Conservation (phyloP, 2,113 vertebrate genomes). For the Syrrhaptes paradoxus region DNA sequence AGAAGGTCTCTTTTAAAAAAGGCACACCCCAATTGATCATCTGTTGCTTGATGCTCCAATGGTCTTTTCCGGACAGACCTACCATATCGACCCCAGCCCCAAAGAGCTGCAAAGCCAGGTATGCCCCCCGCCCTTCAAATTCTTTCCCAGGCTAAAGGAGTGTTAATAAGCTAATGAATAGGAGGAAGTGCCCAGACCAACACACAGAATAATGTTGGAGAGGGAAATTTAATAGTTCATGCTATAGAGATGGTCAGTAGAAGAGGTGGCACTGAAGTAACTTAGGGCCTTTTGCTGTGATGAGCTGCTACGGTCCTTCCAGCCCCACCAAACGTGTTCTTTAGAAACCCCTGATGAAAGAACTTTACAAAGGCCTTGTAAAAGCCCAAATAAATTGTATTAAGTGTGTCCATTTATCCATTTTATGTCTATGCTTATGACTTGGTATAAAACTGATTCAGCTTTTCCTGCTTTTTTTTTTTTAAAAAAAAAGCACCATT, state of each 20-base stretch:
- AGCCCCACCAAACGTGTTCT: neutral
- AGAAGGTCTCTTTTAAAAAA: neutral
- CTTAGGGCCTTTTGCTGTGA: neutral
- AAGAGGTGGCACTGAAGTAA: neutral
- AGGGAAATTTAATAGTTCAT: neutral
- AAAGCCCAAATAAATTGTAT: neutral
- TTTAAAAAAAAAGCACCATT: neutral
- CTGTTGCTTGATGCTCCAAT: neutral
- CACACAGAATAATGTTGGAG: neutral
- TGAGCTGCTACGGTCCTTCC: neutral
- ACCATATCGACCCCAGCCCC: neutral
- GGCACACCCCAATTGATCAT: rapidly evolving
- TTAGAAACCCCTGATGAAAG: neutral
- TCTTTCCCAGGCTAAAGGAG: neutral
- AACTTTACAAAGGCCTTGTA: neutral
- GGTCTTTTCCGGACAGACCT: neutral
- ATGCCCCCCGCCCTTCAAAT: neutral
- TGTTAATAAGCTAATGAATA: neutral
- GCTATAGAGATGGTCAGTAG: neutral
- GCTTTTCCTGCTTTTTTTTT: neutral
- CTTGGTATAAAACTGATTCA: neutral
- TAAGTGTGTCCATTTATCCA: neutral
- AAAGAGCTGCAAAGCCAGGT: neutral
- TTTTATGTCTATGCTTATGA: neutral
- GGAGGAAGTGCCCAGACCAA: neutral